Conservation (phyloP, 1,140 invertebrate species). For the Trachymyrmex cornetzi region DNA sequence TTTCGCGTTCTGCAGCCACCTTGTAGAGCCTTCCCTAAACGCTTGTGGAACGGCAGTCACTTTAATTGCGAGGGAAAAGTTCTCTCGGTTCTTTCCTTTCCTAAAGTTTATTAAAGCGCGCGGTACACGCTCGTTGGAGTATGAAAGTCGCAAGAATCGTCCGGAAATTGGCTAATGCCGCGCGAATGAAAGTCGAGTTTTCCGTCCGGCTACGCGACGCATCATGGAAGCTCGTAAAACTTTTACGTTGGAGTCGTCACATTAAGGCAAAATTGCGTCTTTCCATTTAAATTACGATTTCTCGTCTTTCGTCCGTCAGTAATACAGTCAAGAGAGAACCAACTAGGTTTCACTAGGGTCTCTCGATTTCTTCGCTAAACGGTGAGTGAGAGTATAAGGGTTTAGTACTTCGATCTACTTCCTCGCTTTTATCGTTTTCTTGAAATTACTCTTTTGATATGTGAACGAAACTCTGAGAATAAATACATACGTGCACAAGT, state of each 20-base stretch:
- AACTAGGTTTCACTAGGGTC: slow-evolving; percentile 24
- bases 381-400: not conserved
- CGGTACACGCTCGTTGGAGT: slow-evolving; percentile 36
- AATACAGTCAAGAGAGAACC: not conserved
- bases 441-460: not conserved
- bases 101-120: slow-evolving; percentile 47
- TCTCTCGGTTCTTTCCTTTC: slow-evolving; percentile 8
- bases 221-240: slow-evolving; percentile 51
- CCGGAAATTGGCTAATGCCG: slow-evolving; percentile 30
- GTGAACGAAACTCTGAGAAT: not conserved
- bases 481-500: not conserved
- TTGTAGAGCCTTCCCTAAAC: not conserved
- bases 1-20: not conserved
- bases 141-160: slow-evolving; percentile 41
- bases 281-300: slow-evolving; percentile 72
- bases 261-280: slow-evolving; percentile 63
- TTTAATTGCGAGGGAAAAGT: slow-evolving; percentile 52
- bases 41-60: not conserved
- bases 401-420: not conserved
- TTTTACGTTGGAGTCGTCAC: slow-evolving; percentile 57
- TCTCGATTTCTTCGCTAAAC: slow-evolving; percentile 15
- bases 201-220: not conserved
- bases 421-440: not conserved
- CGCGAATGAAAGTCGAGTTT: slow-evolving; percentile 39
- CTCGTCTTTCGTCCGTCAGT: slow-evolving; percentile 38